Base-by-base conservation (phyloP, 2,888 invertebrate genomes). In the Sinodicranocentrus sp. region DNA sequence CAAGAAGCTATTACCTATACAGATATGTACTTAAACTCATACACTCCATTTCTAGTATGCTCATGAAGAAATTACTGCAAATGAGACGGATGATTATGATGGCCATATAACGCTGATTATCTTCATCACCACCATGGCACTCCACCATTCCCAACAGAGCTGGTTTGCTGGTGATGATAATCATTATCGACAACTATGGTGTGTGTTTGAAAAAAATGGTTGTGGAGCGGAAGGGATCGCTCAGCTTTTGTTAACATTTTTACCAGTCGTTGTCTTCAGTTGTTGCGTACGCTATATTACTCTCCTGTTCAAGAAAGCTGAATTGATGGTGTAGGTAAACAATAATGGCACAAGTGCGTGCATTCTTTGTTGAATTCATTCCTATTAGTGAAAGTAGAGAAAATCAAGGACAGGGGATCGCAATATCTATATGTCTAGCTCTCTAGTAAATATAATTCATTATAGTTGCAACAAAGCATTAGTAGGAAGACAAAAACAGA, bases 291-390 rank as follows among this genome's bases (percentile, higher is more conserved):
- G 21, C 25, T 48, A 48, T 44, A 26, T 28, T 48, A 19, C 26
- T n/a, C 44, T 17, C 13, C 39, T 25, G 13, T 80, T 61, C 10
- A n/a, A 67, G 72, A 25, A 72, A 72, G 54, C 65, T 65, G 65
- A 80, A 70, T 75, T 84, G 84, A 84, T 85, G 84, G 82, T 82
- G 79, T 63, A 71, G 82, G 78, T 78, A 84, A 82, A 79, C 86
- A 86, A 79, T 86, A 85, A 85, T 82, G 84, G 78, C 73, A 57
- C 70, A 65, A 80, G 75, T 79, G 84, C 84, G 79, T 84, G 84
- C 43, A 23, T 70, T 44, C 33, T 23, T 68, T 68, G 67, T 23
- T 65, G 57, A 65, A 76, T 65, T 63, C 65, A 54, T 54, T 72
- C 63, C 52, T 63, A 33, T 65, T 39, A 65, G 54, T 23, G 44